Base-by-base conservation (phyloP, 2,888 invertebrate genomes). In the Orthonevra nobilis region DNA sequence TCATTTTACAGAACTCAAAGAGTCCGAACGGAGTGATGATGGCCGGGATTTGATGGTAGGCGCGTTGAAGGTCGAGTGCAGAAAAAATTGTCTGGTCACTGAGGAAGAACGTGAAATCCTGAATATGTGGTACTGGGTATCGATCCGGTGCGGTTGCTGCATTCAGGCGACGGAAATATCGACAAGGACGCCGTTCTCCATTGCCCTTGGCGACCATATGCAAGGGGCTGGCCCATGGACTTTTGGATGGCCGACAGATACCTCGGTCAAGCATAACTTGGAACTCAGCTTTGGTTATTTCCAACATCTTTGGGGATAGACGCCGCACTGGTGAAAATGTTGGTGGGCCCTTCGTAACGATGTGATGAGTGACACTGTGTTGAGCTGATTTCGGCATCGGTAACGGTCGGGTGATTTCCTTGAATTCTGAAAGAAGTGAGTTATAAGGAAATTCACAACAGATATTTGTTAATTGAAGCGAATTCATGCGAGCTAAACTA, bases 211-310 rank as follows among this genome's bases (percentile, higher is more conserved):
- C 9, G 2, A 50, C 61, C 26, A 28, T 36, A 9, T 64, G 52
- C n/a, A 73, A 34, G 1, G 56, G 19, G 12, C 32, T 34, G 7
- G 54, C 36, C 48, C 38, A 32, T 1, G 38, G 26, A 6, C 52
- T 60, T 14, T 17, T 60, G 2, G 69, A 70, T 5, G 60, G 40
- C 6, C 38, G 50, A 44, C 70, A 60, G 19, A 70, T 52, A 7
- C 70, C 70, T 7, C 36, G 23, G n/a, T 69, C 34, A 2, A 58
- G 4, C 36, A 58, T 46, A 2, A 10, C 10, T 3, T 42, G 34
- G 40, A 63, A 54, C 14, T 63, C 54, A 1, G 36, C 15, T 26
- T 63, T 72, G 3, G 61, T 63, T 14, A 23, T 40, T 42, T 23
- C 17, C 3, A 36, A 23, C 20, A 19, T 52, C 28, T 52, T 3